phyloP scores from a whole-genome alignment of 2,113 vertebrate genomes.

The Chauna torquata region DNA sequence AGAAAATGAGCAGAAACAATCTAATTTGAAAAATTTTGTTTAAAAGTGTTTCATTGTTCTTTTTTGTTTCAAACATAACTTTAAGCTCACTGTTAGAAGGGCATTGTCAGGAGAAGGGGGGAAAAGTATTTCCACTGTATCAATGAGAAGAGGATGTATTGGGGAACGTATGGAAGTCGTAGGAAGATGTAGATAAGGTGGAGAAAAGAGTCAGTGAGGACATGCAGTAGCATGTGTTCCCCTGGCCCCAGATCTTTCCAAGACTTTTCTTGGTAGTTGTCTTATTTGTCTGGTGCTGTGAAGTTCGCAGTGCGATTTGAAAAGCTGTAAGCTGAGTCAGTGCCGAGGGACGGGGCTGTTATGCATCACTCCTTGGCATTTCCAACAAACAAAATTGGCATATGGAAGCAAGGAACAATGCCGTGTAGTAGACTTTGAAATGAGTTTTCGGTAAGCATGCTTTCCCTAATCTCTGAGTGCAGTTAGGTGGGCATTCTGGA shows the following conservation, averaged over 20 bases:
- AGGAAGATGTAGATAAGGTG: not conserved
- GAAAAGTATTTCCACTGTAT: not conserved
- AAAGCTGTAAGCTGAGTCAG: not conserved
- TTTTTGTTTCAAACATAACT: not conserved
- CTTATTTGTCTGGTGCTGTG: not conserved
- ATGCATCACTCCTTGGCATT: not conserved
- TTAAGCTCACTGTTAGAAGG: not conserved
- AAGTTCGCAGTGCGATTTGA: not conserved
- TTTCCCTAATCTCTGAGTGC: not conserved
- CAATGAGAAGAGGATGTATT: not conserved
- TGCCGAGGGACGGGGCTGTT: not conserved
- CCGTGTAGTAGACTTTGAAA: not conserved
- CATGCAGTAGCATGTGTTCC: not conserved
- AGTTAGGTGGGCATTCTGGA: not conserved
- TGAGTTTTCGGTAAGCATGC: accelerated
- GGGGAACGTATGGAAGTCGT: not conserved
- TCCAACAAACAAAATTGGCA: not conserved
- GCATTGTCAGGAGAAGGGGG: not conserved
- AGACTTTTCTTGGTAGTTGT: not conserved
- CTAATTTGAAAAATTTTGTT: not conserved
- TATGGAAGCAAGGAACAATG: not conserved
- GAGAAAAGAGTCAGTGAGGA: not conserved
- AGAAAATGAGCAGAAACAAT: not conserved
- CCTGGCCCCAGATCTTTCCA: not conserved
- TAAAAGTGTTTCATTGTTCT: not conserved